Base-by-base conservation (phyloP, 2,113 vertebrate species). In the Pipa parva region DNA sequence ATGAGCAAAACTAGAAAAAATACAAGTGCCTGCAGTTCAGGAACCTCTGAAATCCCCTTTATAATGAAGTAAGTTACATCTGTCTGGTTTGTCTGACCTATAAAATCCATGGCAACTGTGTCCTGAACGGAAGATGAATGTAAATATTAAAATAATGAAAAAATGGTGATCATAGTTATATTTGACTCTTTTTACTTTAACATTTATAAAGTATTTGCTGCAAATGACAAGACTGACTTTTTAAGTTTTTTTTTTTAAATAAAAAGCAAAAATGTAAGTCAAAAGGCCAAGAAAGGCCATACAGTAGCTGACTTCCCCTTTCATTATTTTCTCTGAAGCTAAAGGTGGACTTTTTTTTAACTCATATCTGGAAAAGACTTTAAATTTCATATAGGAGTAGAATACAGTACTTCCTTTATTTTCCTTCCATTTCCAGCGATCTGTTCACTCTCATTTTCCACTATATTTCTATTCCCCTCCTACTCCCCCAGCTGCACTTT, bases 61-160 rank as follows among this genome's bases (percentile, higher is more conserved):
- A 64, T 55, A n/a, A 64, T 55, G 13, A 64, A 64, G 55, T 64
- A 64, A 13, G 37, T 48, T 9, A 65, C 15, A 2, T 46, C 36
- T n/a, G 63, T 64, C 11, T 26, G 50, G 8, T 64, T 64, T n/a
- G 28, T 36, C 4, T 24, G 17, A 31, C 5, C 28, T 28, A 63
- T 20, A 36, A 50, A 20, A 33, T 51, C 27, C 22, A 21, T 18
- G 5, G 3, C 5, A 25, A 24, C 49, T 50, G 46, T 33, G 7
- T 5, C 29, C 46, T 63, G 46, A 13, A n/a, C 15, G 15, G 46
- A 4, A 20, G 20, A 18, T 18, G 9, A 49, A 4, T n/a, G 7
- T 3, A 18, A 17, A 37, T 1, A n/a, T n/a, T 13, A 37, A 37
- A 10, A 37, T 7, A 10, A 37, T 37, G 15, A 37, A 37, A 10